Base-by-base conservation (phyloP, 2,888 invertebrate genomes). In the Lysandra bellargus region DNA sequence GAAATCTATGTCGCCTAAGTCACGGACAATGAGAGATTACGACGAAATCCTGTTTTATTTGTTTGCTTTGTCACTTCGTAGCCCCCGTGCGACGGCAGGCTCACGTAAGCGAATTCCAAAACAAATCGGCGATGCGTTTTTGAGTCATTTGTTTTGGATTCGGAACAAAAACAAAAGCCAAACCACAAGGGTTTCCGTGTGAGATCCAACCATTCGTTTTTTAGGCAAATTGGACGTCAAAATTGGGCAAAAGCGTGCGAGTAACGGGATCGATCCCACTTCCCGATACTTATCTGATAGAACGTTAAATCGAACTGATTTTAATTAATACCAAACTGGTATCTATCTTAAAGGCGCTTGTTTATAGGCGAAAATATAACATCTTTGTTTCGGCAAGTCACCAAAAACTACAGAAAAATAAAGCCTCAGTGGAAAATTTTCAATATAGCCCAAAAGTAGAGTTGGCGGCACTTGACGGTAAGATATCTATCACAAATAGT, bases 11-110 rank as follows among this genome's bases (percentile, higher is more conserved):
- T 76, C 76, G 30, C 14, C 85, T 93, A 91, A 93, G 92, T 91
- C 86, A 88, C 81, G 84, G 85, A 91, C 91, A 92, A 92, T 89
- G 83, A 89, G 87, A 90, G 92, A 93, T 94, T 94, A 93, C 91
- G 88, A 82, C 87, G 90, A 92, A 94, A 94, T 91, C 91, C 91
- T 92, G 93, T 94, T 93, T 94, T 94, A 93, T 94, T 94, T 94
- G 91, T 94, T 93, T 94, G 92, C 93, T 93, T 93, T 90, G 83
- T 83, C 81, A 83, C 91, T 89, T 92, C 92, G 90, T 92, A 84
- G 80, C 78, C 64, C 84, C 80, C 82, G 82, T 82, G 83, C 83
- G 81, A 83, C 82, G 81, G 83, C 83, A 84, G 80, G 79, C 81
- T 82, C 85, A 86, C 84, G 85, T 86, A 61, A 78, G 69, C 60